Conservation (phyloP, 2,888 invertebrate species). For the Lepidochitona cinerea region DNA sequence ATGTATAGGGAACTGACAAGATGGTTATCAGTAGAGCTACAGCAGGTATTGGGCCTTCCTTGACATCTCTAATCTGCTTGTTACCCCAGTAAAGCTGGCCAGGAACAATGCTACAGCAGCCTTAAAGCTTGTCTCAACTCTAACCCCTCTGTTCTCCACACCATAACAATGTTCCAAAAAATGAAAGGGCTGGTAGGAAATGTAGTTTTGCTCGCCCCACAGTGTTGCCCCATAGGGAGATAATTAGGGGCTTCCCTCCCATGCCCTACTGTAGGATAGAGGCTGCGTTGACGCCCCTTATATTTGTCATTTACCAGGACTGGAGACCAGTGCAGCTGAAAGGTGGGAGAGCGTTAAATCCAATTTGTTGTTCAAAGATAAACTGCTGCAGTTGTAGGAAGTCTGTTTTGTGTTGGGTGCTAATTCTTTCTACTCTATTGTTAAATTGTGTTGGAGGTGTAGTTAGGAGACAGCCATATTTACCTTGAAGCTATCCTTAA, state of each 20-base stretch:
- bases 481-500: too few relatives aligned
- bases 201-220: background rate
- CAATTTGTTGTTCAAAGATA: slow-evolving; percentile 5
- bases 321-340: slow-evolving; percentile 1
- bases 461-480: too few relatives aligned
- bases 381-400: background rate
- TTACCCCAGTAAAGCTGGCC: background rate
- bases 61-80: slow-evolving; percentile 5
- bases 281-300: background rate
- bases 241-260: background rate
- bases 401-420: background rate
- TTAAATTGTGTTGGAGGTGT: background rate
- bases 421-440: background rate
- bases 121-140: background rate
- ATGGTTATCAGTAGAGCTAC: background rate
- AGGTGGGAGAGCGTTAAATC: slow-evolving; percentile 5
- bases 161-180: background rate
- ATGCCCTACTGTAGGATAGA: background rate
- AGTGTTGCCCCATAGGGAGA: background rate
- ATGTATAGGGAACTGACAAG: background rate
- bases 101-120: background rate
- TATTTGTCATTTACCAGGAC: background rate
- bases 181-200: background rate
- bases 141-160: background rate
- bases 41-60: background rate